Evolutionary conservation across 2,113 vertebrate genomes (phyloP), one percentile per base, ranked within the genome.

Genomic region (Glaucidium brasilianum): DNA sequence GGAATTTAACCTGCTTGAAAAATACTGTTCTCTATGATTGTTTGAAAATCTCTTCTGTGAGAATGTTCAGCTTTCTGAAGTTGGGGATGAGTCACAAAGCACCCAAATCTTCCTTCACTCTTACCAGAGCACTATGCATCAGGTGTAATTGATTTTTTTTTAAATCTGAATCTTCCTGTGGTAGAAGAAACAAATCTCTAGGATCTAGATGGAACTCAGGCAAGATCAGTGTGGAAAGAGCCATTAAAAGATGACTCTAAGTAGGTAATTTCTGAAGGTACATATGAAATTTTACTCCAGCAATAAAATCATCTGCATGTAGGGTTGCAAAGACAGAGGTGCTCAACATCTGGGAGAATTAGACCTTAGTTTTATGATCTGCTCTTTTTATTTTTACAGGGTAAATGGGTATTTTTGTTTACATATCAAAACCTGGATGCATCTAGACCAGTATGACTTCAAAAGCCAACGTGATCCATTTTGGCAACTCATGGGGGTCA

Each of bases 81-180:
- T 19, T 91, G 32, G 15, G 21, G 13, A 35, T 75, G 20, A 62
- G 19, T 64, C 37, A 55, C n/a, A 79, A 50, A 66, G 37, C 17
- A 66, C 27, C 15, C 16, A 32, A 67, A 56, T 18, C 14, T 66
- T 43, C 20, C 21, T 55, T 90, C 4, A 2, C 29, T 47, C 15
- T 13, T 66, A 16, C 9, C 3, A 4, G n/a, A 63, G n/a, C 2
- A 0, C 27, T n/a, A 6, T 25, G 9, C n/a, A 50, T 16, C 15
- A 32, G 35, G 12, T 41, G 22, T 69, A 69, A 29, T 25, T 58
- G 18, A 35, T 5, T n/a, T 68, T 53, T 53, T 73, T 58, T 78
- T 77, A 68, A 25, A 30, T 22, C 10, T 64, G 62, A 72, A 72
- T n/a, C 47, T 29, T 73, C 60, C 74, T 72, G 29, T 59, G 60